A percentile compares a stretch with the other conserved stretches of the same genome.
These are phyloP conservation scores for Hoplodrina ambigua DNA, from an alignment of 2,888 invertebrate genomes.

Conservation along the genomic window DNA sequence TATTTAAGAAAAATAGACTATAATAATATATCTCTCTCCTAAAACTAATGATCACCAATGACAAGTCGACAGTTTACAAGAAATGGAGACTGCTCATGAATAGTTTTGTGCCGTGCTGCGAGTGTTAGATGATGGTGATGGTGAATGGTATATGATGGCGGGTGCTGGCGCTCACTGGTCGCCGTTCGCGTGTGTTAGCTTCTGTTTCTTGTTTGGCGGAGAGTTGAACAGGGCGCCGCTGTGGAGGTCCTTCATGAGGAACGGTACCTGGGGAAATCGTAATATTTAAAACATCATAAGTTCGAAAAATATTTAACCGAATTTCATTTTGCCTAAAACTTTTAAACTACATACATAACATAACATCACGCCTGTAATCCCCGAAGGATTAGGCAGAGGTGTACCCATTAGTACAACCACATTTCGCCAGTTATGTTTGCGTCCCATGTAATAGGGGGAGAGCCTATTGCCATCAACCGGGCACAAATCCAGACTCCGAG, in stretches of 20 bases:
- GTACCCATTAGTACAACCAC: too few relatives aligned
- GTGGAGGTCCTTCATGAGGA: constrained; percentile 80
- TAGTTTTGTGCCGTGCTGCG: constrained; percentile 59
- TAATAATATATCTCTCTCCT: constrained; percentile 18
- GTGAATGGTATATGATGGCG: constrained; percentile 17
- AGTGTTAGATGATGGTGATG: constrained; percentile 13
- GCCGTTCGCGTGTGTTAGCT: constrained; percentile 79
- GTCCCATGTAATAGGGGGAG: too few relatives aligned
- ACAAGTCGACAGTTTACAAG: neutral
- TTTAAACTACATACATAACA: too few relatives aligned
- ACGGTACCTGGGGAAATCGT: constrained; percentile 69
- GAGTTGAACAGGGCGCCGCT: constrained; percentile 80
- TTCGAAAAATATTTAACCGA: too few relatives aligned
- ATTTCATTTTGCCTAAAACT: too few relatives aligned
- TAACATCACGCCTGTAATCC: too few relatives aligned
- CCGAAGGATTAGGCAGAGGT: too few relatives aligned
- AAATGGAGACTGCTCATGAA: constrained; percentile 31
- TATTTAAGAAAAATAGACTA: constrained; percentile 8
- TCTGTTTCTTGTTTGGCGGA: constrained; percentile 80
- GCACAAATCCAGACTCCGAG: too few relatives aligned
- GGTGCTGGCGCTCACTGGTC: constrained; percentile 71
- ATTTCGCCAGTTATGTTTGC: too few relatives aligned
- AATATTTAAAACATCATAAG: too few relatives aligned
- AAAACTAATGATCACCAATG: constrained; percentile 12
- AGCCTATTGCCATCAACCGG: too few relatives aligned